Conservation (phyloP, 2,797 vertebrate genomes). For the Fistularia commersonii region DNA sequence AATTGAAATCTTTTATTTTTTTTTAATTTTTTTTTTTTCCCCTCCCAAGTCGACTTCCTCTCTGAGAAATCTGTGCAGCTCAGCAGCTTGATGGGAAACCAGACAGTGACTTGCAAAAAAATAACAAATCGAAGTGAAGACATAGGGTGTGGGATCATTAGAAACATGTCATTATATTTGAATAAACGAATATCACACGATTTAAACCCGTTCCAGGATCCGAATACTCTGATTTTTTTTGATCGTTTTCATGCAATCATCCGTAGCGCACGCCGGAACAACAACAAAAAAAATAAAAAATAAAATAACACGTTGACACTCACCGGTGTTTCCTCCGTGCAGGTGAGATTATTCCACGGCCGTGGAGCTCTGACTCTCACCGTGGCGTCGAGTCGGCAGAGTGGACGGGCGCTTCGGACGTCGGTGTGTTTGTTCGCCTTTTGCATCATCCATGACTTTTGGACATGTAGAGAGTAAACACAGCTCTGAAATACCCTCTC, state of each 20-base stretch:
- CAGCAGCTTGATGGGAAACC: conserved; percentile 9
- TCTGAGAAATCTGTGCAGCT: conserved; percentile 7
- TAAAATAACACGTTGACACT: not conserved
- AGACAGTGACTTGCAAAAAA: conserved; percentile 61
- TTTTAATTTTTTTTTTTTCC: not conserved
- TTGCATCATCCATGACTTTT: conserved; percentile 56
- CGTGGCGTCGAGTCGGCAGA: not conserved
- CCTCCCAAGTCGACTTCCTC: conserved; percentile 18
- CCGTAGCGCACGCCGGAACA: too few relatives aligned
- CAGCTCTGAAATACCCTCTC: too few relatives aligned
- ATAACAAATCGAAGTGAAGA: conserved; percentile 23
- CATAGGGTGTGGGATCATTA: not conserved
- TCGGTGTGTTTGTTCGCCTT: conserved; percentile 32
- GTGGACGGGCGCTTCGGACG: not conserved
- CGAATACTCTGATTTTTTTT: too few relatives aligned
- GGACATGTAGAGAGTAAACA: conserved; percentile 41
- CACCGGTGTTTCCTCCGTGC: conserved; percentile 14
- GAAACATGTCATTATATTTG: too few relatives aligned
- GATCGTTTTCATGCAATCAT: not conserved
- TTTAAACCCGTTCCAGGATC: too few relatives aligned
- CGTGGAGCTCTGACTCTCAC: conserved; percentile 1
- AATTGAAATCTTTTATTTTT: too few relatives aligned
- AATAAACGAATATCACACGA: too few relatives aligned
- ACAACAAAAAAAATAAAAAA: not conserved
- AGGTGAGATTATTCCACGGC: conserved; percentile 10